phyloP scores from a whole-genome alignment of 2,888 invertebrate species.

The Oscheius sp. region DNA sequence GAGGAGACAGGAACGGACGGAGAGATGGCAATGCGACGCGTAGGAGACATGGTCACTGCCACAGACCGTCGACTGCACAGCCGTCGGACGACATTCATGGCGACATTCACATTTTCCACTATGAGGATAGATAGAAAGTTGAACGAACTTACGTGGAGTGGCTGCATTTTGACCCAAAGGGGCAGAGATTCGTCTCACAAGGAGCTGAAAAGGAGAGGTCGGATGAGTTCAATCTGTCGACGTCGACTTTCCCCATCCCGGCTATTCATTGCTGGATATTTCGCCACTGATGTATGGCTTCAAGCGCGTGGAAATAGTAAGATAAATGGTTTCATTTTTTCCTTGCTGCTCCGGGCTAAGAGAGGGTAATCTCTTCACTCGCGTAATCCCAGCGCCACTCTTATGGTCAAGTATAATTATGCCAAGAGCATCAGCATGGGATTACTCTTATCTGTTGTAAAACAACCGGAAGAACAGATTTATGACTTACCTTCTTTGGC shows the following conservation, averaged over 20 bases:
- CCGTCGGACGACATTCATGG: slow-evolving; percentile 42
- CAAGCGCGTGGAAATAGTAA: too few relatives aligned
- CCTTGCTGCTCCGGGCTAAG: background rate
- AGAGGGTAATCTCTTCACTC: slow-evolving; percentile 6
- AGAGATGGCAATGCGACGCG: slow-evolving; percentile 56
- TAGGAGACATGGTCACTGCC: slow-evolving; percentile 59
- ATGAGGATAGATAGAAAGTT: background rate
- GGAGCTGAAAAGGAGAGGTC: slow-evolving; percentile 46
- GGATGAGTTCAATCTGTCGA: too few relatives aligned
- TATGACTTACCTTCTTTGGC: slow-evolving; percentile 42
- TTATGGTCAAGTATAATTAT: slow-evolving; percentile 4
- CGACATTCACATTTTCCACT: slow-evolving; percentile 60
- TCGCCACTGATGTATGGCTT: too few relatives aligned
- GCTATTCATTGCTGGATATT: too few relatives aligned
- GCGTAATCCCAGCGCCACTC: slow-evolving; percentile 14
- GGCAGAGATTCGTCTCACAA: slow-evolving; percentile 56
- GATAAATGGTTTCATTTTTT: background rate
- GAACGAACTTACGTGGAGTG: slow-evolving; percentile 42
- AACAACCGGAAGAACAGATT: background rate
- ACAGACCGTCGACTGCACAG: slow-evolving; percentile 43
- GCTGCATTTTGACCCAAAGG: slow-evolving; percentile 58
- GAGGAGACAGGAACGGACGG: slow-evolving; percentile 51
- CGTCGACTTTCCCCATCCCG: too few relatives aligned
- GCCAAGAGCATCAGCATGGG: background rate
- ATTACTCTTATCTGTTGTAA: slow-evolving; percentile 7